Conservation (phyloP, 2,888 invertebrate genomes). For the Operophtera brumata region DNA sequence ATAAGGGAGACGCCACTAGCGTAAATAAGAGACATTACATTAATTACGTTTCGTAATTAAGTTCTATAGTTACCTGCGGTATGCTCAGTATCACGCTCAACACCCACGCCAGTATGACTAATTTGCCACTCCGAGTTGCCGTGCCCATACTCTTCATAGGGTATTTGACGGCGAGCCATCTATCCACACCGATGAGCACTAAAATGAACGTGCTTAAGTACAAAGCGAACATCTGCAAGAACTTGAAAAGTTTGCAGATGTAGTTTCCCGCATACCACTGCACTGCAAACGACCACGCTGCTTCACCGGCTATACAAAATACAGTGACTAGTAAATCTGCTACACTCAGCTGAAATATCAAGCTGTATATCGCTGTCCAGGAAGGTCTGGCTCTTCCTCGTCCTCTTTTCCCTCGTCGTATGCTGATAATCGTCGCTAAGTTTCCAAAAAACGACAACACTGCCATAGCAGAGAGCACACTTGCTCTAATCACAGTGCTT, state of each 20-base stretch:
- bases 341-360: slow-evolving; percentile 90
- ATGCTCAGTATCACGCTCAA: slow-evolving; percentile 87
- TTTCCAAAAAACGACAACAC: slow-evolving; percentile 87
- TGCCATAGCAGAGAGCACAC: slow-evolving; percentile 85
- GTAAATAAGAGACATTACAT: slow-evolving; percentile 4
- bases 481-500: slow-evolving; percentile 83
- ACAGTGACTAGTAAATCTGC: slow-evolving; percentile 91
- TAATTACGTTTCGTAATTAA: slow-evolving; percentile 17
- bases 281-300: slow-evolving; percentile 89
- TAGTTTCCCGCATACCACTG: slow-evolving; percentile 90
- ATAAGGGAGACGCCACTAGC: slow-evolving; percentile 6
- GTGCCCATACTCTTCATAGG: slow-evolving; percentile 87
- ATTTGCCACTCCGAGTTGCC: slow-evolving; percentile 84
- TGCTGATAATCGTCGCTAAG: slow-evolving; percentile 87
- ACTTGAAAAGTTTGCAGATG: slow-evolving; percentile 90
- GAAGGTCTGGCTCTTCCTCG: slow-evolving; percentile 80
- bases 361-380: slow-evolving; percentile 86
- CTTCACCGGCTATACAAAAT: slow-evolving; percentile 90
- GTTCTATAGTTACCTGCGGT: slow-evolving; percentile 85
- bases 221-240: slow-evolving; percentile 89
- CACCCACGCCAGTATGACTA: slow-evolving; percentile 86
- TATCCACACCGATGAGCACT: slow-evolving; percentile 90
- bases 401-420: slow-evolving; percentile 82
- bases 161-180: slow-evolving; percentile 90
- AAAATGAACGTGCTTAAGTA: slow-evolving; percentile 91